Evolutionary conservation across 2,888 invertebrate species (phyloP).

Genomic region (Slavum lentiscoides): DNA sequence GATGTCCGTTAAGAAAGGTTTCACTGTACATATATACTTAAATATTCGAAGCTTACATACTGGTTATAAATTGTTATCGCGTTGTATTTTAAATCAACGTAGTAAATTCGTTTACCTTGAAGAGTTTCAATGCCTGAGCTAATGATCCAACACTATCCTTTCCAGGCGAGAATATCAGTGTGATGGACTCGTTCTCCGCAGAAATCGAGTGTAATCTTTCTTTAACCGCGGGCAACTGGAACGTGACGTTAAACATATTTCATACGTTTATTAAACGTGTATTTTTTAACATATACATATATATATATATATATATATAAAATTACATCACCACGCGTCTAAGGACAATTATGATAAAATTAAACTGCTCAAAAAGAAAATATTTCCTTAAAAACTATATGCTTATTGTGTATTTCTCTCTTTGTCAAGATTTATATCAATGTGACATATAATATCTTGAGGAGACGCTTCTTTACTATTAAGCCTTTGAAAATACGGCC

Average conservation of each 20-base stretch:
- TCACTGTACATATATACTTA: too few relatives aligned
- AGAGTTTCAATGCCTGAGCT: constrained; percentile 84
- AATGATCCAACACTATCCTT: constrained; percentile 85
- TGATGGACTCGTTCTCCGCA: constrained; percentile 68
- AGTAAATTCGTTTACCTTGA: constrained; percentile 66
- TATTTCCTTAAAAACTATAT: too few relatives aligned
- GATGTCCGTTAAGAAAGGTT: too few relatives aligned
- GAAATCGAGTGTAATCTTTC: neutral
- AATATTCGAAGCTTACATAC: too few relatives aligned
- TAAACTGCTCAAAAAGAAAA: too few relatives aligned
- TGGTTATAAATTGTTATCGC: neutral
- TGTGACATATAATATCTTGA: too few relatives aligned
- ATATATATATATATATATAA: neutral
- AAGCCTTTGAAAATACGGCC: too few relatives aligned
- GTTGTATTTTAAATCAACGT: neutral
- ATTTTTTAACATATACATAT: neutral
- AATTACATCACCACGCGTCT: too few relatives aligned
- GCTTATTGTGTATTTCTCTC: too few relatives aligned
- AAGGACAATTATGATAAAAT: too few relatives aligned
- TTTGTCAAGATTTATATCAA: too few relatives aligned
- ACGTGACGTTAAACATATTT: neutral
- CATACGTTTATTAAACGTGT: neutral
- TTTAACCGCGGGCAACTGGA: neutral
- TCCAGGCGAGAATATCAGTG: constrained; percentile 84
- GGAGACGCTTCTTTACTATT: too few relatives aligned